A percentile compares a stretch with the other conserved stretches of the same genome.
Conservation (phyloP, 2,888 invertebrate genomes). For the Sphinx pinastri region DNA sequence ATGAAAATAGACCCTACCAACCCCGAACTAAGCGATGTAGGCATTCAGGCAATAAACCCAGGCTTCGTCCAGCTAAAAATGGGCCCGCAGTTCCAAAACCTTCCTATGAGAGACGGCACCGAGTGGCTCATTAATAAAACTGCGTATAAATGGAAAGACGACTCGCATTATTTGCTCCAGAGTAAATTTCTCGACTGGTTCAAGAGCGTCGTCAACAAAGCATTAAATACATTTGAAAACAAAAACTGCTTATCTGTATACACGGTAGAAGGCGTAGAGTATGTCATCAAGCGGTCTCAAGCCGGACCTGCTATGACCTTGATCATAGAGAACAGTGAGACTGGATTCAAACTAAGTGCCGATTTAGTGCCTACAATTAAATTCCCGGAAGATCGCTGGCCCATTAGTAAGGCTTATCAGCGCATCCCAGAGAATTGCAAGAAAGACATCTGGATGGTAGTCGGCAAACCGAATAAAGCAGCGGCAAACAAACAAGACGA, state of each 20-base stretch:
- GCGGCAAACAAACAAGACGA: conserved; percentile 40
- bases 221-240: conserved; percentile 57
- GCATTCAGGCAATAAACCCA: conserved; percentile 62
- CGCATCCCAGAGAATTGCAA: conserved; percentile 50
- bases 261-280: conserved; percentile 65
- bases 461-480: conserved; percentile 62
- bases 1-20: conserved; percentile 45
- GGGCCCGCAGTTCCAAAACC: conserved; percentile 59
- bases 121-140: conserved; percentile 62
- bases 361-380: conserved; percentile 82
- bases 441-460: conserved; percentile 73
- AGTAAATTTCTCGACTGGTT: conserved; percentile 81
- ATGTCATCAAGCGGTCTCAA: conserved; percentile 52
- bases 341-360: conserved; percentile 66
- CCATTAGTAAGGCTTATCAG: conserved; percentile 49
- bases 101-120: conserved; percentile 51
- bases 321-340: conserved; percentile 52
- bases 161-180: conserved; percentile 67
- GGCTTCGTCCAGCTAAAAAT: conserved; percentile 75
- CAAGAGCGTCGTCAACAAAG: conserved; percentile 72
- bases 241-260: conserved; percentile 35
- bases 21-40: conserved; percentile 60
- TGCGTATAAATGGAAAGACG: conserved; percentile 68
- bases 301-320: conserved; percentile 84
- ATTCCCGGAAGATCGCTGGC: conserved; percentile 74